phyloP scores from a whole-genome alignment of 2,888 invertebrate genomes.

The Mamestra brassicae region DNA sequence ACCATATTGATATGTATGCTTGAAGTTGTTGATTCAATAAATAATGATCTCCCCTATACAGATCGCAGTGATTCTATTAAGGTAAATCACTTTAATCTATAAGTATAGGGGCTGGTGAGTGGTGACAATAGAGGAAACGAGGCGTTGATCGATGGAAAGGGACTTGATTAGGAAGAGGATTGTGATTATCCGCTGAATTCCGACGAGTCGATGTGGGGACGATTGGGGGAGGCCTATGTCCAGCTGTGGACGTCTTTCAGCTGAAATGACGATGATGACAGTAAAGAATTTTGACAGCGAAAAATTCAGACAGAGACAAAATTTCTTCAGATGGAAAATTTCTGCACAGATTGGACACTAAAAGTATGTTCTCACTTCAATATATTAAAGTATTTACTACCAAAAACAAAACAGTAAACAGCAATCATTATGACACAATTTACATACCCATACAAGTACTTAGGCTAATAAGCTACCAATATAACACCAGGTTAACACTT shows the following conservation, averaged over 20 bases:
- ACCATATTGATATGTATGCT: background rate
- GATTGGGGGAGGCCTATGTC: background rate
- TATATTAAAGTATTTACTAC: slow-evolving; percentile 2
- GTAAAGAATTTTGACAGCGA: no score
- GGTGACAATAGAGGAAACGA: slow-evolving; percentile 24
- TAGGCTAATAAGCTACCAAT: slow-evolving; percentile 42
- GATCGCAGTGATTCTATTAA: slow-evolving; percentile 24
- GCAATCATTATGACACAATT: slow-evolving; percentile 5
- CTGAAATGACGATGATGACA: no score
- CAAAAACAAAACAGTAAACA: background rate
- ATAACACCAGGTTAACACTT: slow-evolving; percentile 32
- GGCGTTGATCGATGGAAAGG: background rate
- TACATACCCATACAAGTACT: slow-evolving; percentile 9
- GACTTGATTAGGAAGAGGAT: background rate
- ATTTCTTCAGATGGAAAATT: background rate
- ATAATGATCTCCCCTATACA: slow-evolving; percentile 26
- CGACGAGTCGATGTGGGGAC: background rate
- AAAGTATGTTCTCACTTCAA: background rate
- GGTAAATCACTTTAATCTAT: slow-evolving; percentile 14
- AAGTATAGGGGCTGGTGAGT: slow-evolving; percentile 38
- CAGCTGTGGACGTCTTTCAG: background rate
- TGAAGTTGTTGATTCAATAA: slow-evolving; percentile 38
- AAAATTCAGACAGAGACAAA: no score
- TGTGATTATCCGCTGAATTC: background rate
- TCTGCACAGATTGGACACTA: background rate